phyloP scores from a whole-genome alignment of 1,140 invertebrate genomes.

The Octopus sinensis region DNA sequence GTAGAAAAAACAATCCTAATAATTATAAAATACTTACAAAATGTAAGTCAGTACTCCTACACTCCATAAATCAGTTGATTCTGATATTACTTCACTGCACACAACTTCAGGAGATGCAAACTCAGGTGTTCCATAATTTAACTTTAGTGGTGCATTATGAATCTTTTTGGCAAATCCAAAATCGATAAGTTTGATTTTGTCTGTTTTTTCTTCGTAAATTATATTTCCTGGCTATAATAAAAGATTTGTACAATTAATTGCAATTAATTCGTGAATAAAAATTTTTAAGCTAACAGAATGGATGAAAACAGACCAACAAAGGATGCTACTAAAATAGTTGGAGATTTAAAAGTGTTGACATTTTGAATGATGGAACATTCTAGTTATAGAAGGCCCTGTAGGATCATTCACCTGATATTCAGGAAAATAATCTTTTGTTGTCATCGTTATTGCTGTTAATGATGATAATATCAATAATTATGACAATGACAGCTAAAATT shows the following conservation, averaged over 20 bases:
- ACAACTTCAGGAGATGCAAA: slow-evolving; percentile 92
- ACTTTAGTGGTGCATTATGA: slow-evolving; percentile 68
- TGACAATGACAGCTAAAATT: too few species aligned
- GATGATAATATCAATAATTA: too few species aligned
- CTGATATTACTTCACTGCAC: slow-evolving; percentile 56
- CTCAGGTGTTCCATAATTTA: slow-evolving; percentile 81
- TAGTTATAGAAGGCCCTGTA: too few species aligned
- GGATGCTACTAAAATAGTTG: too few species aligned
- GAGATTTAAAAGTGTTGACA: too few species aligned
- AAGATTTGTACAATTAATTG: background rate
- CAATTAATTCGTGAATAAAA: background rate
- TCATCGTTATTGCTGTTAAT: too few species aligned
- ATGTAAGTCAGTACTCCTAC: slow-evolving; percentile 95
- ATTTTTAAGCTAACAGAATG: too few species aligned
- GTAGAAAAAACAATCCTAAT: too few species aligned
- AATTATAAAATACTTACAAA: slow-evolving; percentile 68
- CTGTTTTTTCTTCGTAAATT: slow-evolving; percentile 79
- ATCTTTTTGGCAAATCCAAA: slow-evolving; percentile 77
- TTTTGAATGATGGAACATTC: too few species aligned
- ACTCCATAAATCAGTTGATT: slow-evolving; percentile 93
- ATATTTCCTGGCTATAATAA: slow-evolving; percentile 82
- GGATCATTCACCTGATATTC: too few species aligned
- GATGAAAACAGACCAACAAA: too few species aligned
- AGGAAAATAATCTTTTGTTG: too few species aligned
- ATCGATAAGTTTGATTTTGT: slow-evolving; percentile 89